Percentiles rank a stretch among this genome's conserved stretches.
These are phyloP conservation scores for Himalopsyche anomala DNA, from an alignment of 2,888 invertebrate genomes.

Conservation along the genomic window DNA sequence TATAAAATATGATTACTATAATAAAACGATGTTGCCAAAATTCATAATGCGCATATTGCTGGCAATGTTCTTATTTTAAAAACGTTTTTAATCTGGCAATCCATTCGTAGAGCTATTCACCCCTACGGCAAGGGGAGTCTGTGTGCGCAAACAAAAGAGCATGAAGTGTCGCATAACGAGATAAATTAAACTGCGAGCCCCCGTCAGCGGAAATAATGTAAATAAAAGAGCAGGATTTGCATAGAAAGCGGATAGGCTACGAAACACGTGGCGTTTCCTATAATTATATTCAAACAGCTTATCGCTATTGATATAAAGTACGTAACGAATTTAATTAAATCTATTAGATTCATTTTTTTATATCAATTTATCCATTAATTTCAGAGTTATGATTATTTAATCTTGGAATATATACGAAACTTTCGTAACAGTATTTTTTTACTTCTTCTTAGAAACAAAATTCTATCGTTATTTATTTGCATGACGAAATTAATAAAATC, in stretches of 20 bases:
- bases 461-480: too few species aligned
- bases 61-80: not conserved
- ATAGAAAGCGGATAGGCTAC: constrained; percentile 25
- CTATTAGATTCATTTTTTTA: too few species aligned
- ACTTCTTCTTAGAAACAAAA: too few species aligned
- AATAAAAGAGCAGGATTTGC: constrained; percentile 53
- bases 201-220: constrained; percentile 56
- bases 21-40: too few species aligned
- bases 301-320: not conserved
- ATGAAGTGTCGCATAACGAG: constrained; percentile 52
- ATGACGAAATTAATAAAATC: too few species aligned
- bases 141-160: constrained; percentile 36
- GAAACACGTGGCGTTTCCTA: constrained; percentile 36
- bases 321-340: too few species aligned
- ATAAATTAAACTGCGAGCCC: constrained; percentile 38
- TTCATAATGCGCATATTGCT: too few species aligned
- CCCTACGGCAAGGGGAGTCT: constrained; percentile 28
- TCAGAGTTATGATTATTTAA: too few species aligned
- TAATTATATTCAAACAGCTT: constrained; percentile 4
- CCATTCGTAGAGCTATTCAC: not conserved
- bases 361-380: too few species aligned
- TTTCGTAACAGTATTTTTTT: too few species aligned
- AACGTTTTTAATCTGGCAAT: not conserved
- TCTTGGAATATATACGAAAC: too few species aligned
- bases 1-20: too few species aligned